Evolutionary conservation across 2,113 vertebrate genomes (phyloP).

Genomic region (Peromyscus californicus): DNA sequence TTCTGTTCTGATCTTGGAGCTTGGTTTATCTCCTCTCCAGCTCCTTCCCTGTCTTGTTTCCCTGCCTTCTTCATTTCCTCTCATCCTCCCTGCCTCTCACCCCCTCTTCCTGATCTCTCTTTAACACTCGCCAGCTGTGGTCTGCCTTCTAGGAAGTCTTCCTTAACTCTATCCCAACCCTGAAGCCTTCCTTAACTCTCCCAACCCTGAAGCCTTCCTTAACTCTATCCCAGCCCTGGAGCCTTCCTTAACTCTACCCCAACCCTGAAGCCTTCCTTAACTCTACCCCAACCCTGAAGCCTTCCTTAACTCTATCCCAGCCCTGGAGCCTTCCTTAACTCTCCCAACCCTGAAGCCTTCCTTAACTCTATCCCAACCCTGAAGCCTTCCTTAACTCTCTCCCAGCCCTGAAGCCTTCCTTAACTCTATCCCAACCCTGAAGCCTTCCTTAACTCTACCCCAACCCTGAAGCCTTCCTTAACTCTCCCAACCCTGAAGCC

Average conservation of each 20-base stretch:
- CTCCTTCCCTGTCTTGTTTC: neutral
- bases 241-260: neutral
- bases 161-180: neutral
- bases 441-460: neutral
- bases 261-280: neutral
- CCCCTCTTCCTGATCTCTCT: neutral
- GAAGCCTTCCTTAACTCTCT: too few species aligned
- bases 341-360: too few species aligned
- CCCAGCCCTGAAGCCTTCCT: neutral
- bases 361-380: too few species aligned
- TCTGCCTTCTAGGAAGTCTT: neutral
- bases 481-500: neutral
- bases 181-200: neutral
- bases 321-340: too few species aligned
- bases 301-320: too few species aligned
- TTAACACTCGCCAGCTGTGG: neutral
- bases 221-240: neutral
- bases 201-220: neutral
- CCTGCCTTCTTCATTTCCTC: neutral
- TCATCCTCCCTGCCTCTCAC: neutral
- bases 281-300: too few species aligned
- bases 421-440: neutral
- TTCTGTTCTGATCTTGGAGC: neutral
- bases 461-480: neutral
- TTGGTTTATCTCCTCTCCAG: neutral